These are phyloP conservation scores for Dicaeum eximium DNA, from an alignment of 2,113 vertebrate genomes.

Conservation along the genomic window DNA sequence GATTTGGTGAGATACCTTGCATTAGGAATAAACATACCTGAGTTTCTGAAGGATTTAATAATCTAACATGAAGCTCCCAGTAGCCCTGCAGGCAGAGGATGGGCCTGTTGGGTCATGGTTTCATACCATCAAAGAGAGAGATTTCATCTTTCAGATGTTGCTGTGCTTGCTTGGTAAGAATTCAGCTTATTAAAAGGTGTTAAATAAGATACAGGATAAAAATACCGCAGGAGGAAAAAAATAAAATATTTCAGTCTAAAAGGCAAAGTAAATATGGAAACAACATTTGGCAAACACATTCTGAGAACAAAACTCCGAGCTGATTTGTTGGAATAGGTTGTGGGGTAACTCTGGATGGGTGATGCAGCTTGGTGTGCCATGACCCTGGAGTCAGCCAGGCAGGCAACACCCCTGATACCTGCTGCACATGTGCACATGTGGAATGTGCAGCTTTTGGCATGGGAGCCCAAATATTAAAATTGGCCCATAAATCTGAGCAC, in stretches of 20 bases:
- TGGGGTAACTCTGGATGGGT: neutral
- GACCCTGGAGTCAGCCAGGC: neutral
- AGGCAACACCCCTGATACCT: neutral
- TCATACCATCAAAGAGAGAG: conserved; percentile 59
- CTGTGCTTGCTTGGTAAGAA: conserved; percentile 54
- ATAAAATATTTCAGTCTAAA: conserved; percentile 1
- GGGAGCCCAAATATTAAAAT: conserved; percentile 47
- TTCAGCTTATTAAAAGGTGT: conserved; percentile 57
- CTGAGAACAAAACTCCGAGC: neutral
- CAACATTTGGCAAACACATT: conserved; percentile 11
- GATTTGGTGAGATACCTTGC: neutral
- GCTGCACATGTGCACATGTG: neutral
- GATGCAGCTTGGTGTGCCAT: neutral
- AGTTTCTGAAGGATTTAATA: conserved; percentile 56
- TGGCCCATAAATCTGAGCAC: conserved; percentile 56
- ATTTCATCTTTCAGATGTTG: conserved; percentile 64
- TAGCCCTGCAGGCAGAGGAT: conserved; percentile 54
- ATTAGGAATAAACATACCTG: conserved; percentile 13
- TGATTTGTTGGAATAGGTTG: neutral
- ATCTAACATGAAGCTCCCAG: conserved; percentile 26
- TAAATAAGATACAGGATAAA: conserved; percentile 47
- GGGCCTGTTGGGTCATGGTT: conserved; percentile 65
- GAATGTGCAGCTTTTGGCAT: conserved; percentile 55
- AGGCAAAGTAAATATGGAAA: conserved; percentile 41
- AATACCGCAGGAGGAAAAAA: conserved; percentile 14